Conservation (phyloP, 2,888 invertebrate genomes). For the Herminia tarsipennalis region DNA sequence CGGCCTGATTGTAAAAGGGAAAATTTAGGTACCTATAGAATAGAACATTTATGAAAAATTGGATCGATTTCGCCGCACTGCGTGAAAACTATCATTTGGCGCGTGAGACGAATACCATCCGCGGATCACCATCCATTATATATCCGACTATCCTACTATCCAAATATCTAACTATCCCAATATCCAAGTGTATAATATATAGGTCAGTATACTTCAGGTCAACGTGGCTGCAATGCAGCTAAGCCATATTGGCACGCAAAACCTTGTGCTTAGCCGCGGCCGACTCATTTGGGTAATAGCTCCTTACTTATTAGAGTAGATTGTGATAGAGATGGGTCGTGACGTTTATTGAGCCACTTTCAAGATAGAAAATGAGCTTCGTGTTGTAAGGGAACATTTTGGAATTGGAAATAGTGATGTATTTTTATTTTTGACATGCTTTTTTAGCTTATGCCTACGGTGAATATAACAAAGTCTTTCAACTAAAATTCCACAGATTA, state of each 20-base stretch:
- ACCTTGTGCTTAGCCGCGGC: slow-evolving; percentile 17
- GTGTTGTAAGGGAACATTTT: background rate
- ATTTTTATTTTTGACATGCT: no score
- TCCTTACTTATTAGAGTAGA: slow-evolving; percentile 23
- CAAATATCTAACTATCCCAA: no score
- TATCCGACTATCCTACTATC: no score
- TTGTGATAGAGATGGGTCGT: slow-evolving; percentile 9
- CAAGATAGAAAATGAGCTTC: background rate
- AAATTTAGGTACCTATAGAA: background rate
- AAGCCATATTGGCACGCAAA: slow-evolving; percentile 21
- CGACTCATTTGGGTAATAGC: slow-evolving; percentile 39
- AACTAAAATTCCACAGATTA: no score
- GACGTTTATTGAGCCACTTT: slow-evolving; percentile 14
- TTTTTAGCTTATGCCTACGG: no score
- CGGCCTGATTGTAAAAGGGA: no score
- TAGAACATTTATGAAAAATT: slow-evolving; percentile 3
- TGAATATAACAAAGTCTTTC: no score
- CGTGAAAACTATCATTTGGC: slow-evolving; percentile 36
- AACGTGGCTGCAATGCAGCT: slow-evolving; percentile 42
- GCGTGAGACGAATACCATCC: slow-evolving; percentile 41
- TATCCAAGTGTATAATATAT: slow-evolving; percentile 21
- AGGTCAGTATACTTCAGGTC: slow-evolving; percentile 36
- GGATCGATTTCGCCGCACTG: slow-evolving; percentile 22
- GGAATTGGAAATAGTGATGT: no score
- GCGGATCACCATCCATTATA: slow-evolving; percentile 35